These are phyloP conservation scores for Dasyurus viverrinus DNA, from an alignment of 2,113 vertebrate genomes.

Conservation along the genomic window DNA sequence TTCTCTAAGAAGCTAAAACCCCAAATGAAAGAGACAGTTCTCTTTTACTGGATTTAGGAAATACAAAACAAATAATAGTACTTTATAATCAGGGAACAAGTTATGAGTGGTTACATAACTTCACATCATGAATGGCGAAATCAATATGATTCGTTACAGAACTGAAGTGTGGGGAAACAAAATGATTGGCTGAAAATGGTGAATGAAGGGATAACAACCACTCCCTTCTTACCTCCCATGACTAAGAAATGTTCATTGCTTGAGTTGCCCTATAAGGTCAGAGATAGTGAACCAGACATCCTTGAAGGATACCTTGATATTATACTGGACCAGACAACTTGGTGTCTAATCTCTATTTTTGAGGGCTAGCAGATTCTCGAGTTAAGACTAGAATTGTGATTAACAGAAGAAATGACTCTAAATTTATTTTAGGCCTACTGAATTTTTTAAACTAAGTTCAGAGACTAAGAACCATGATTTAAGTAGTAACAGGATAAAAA, in stretches of 20 bases:
- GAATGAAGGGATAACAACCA: neutral
- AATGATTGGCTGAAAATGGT: neutral
- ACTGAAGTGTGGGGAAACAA: neutral
- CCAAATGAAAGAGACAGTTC: neutral
- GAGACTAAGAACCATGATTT: neutral
- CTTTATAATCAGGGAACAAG: neutral
- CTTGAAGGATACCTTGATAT: too few species aligned
- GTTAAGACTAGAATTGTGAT: neutral
- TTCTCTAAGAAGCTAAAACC: neutral
- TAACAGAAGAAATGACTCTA: neutral
- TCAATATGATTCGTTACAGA: neutral
- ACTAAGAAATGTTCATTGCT: too few species aligned
- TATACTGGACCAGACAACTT: too few species aligned
- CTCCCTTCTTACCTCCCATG: too few species aligned
- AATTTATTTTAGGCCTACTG: too few species aligned
- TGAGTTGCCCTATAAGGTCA: too few species aligned
- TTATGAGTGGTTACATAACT: neutral
- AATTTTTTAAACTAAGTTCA: neutral
- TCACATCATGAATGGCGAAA: neutral
- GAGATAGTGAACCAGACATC: too few species aligned
- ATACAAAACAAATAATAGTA: neutral
- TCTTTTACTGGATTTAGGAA: neutral
- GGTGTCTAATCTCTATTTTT: too few species aligned
- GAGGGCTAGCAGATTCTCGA: neutral
- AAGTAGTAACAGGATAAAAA: neutral